Conservation (phyloP, 2,888 invertebrate genomes). For the Dicroscelio sp. region DNA sequence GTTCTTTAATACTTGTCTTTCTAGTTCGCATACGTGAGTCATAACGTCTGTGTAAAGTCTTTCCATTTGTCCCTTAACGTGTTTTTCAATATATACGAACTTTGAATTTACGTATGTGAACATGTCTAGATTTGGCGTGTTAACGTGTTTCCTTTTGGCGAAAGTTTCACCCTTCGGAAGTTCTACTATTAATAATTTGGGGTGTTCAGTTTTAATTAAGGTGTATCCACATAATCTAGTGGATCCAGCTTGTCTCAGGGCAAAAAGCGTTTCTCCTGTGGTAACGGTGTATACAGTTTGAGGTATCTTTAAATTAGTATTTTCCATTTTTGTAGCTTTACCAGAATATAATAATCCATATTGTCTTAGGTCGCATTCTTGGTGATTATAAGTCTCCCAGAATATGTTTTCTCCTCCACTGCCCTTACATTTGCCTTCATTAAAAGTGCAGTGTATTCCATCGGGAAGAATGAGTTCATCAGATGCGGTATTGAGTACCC, state of each 20-base stretch:
- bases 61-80: constrained; percentile 78
- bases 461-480: neutral
- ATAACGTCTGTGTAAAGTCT: constrained; percentile 82
- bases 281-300: constrained; percentile 65
- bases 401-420: neutral
- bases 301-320: neutral
- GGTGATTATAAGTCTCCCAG: neutral
- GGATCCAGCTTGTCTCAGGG: constrained; percentile 47
- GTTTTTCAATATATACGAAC: constrained; percentile 86
- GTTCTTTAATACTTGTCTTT: constrained; percentile 84
- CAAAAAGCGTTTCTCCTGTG: constrained; percentile 72
- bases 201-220: constrained; percentile 67
- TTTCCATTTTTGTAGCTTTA: constrained; percentile 24
- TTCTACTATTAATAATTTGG: constrained; percentile 69
- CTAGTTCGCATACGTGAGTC: constrained; percentile 82
- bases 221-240: constrained; percentile 35
- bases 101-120: constrained; percentile 84
- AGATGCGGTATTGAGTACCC: neutral
- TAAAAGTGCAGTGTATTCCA: constrained; percentile 43
- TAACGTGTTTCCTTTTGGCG: neutral
- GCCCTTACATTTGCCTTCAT: neutral
- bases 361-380: constrained; percentile 48
- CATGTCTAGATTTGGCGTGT: constrained; percentile 74
- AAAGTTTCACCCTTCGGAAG: neutral
- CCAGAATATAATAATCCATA: constrained; percentile 81